phyloP scores from a whole-genome alignment of 2,113 vertebrate species.

The Larimichthys polyactis region DNA sequence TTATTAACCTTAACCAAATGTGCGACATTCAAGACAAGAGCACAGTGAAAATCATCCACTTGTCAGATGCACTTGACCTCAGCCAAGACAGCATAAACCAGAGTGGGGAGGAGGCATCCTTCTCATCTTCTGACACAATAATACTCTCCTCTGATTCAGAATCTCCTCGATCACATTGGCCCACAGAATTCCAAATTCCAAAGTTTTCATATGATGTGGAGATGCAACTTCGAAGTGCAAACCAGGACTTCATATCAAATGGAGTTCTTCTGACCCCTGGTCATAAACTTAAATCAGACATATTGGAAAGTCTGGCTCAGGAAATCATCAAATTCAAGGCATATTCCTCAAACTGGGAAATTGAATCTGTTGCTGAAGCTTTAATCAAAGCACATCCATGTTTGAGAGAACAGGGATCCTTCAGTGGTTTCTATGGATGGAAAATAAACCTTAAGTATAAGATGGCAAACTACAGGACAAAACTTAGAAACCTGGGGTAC shows the following conservation, averaged over 20 bases:
- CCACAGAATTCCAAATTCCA: conserved; percentile 1
- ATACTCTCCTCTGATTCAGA: background rate
- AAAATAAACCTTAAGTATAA: no score
- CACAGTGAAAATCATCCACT: background rate
- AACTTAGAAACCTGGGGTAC: no score
- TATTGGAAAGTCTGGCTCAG: conserved; percentile 9
- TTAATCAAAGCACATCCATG: conserved; percentile 8
- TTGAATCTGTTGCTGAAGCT: conserved; percentile 45
- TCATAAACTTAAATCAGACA: no score
- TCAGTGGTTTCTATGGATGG: no score
- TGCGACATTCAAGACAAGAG: conserved; percentile 7
- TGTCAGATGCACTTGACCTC: background rate
- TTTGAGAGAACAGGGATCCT: no score
- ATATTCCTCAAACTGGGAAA: conserved; percentile 30
- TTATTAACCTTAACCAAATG: conserved; percentile 12
- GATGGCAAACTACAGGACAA: no score
- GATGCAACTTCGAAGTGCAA: conserved; percentile 24
- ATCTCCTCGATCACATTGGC: background rate
- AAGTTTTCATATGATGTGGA: conserved; percentile 18
- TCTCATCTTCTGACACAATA: conserved; percentile 1
- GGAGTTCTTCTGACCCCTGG: background rate
- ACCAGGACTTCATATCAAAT: conserved; percentile 31
- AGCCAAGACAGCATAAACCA: conserved; percentile 3
- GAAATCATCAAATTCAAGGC: conserved; percentile 38
- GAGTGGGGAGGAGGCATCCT: background rate